Percentiles rank a stretch among this genome's conserved stretches.
Conservation (phyloP, 2,888 invertebrate species). For the Acleris cristana region DNA sequence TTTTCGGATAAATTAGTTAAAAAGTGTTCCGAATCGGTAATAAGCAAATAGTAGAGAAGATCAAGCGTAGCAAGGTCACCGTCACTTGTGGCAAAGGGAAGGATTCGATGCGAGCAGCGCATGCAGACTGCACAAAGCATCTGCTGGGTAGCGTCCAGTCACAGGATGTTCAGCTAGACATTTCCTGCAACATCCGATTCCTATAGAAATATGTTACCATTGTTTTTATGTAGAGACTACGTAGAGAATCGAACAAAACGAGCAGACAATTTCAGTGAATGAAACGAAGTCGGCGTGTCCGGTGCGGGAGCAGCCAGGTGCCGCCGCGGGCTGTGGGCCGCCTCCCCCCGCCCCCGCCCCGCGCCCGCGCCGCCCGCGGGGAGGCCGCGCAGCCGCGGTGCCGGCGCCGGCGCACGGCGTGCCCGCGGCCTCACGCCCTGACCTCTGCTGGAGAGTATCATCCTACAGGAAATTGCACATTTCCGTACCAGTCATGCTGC, state of each 20-base stretch:
- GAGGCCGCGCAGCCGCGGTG: neutral
- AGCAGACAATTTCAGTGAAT: neutral
- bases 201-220: no score
- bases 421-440: constrained; percentile 25
- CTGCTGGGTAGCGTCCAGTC: no score
- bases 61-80: no score
- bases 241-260: neutral
- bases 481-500: neutral
- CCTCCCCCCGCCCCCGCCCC: neutral
- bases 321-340: constrained; percentile 26
- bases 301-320: constrained; percentile 18
- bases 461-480: constrained; percentile 16
- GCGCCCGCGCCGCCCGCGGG: constrained; percentile 11
- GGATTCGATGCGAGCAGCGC: no score
- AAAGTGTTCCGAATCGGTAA: no score
- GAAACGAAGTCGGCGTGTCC: neutral
- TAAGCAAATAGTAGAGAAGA: no score
- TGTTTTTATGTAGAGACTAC: no score
- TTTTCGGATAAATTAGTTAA: no score
- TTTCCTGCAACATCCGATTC: no score
- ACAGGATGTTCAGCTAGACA: no score
- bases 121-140: no score
- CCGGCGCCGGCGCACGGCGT: constrained; percentile 15
- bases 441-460: constrained; percentile 21
- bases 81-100: no score